Percentiles rank a stretch among this genome's conserved stretches.
Evolutionary conservation across 2,888 invertebrate species (phyloP).

Genomic region (Chymomyza amoena): DNA sequence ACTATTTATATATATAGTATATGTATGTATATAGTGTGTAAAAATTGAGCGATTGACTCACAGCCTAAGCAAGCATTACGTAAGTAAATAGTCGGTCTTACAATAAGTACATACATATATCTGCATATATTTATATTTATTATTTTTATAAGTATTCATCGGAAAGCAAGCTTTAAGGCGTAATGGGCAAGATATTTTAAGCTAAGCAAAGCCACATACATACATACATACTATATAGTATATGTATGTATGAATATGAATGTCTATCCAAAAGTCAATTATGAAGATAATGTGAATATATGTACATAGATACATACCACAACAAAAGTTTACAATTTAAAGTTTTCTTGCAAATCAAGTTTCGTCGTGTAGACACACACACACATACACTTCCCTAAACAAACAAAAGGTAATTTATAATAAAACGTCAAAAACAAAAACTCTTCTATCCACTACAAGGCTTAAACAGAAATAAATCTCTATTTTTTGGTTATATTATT

Average conservation of each 20-base stretch:
- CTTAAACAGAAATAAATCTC: not conserved
- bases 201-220: not conserved
- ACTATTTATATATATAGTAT: not conserved
- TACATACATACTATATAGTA: not conserved
- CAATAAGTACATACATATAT: not conserved
- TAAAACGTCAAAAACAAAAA: not conserved
- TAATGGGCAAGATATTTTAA: not conserved
- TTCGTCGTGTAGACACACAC: not conserved
- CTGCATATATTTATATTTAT: not conserved
- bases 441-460: not conserved
- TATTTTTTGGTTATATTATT: not conserved
- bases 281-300: not conserved
- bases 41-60: not conserved
- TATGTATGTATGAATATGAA: not conserved
- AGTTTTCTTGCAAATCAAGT: conserved; percentile 2
- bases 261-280: not conserved
- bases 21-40: not conserved
- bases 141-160: not conserved
- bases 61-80: not conserved
- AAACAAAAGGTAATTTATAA: not conserved
- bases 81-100: not conserved
- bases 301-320: no score
- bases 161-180: not conserved
- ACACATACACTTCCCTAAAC: not conserved
- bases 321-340: not conserved